phyloP scores from a whole-genome alignment of 2,113 vertebrate genomes.

The Genyomyrus donnyi region DNA sequence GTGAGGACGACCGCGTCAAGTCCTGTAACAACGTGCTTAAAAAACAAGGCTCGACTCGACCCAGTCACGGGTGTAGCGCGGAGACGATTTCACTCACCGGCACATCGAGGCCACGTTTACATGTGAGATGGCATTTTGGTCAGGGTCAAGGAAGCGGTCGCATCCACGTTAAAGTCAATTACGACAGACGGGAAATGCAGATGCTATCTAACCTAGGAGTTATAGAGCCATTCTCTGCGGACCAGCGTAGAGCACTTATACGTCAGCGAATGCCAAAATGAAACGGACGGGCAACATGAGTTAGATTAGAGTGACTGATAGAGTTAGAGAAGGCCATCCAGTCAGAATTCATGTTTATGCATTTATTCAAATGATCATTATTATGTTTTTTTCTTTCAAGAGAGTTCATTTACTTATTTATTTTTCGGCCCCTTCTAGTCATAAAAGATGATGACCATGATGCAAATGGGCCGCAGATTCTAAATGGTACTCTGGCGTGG shows the following conservation, averaged over 20 bases:
- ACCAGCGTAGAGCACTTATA: background rate
- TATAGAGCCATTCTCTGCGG: background rate
- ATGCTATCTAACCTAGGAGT: constrained; percentile 4
- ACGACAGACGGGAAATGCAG: background rate
- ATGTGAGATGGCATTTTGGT: background rate
- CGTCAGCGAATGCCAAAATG: background rate
- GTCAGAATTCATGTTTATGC: constrained; percentile 8
- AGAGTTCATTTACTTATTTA: background rate
- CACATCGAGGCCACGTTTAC: background rate
- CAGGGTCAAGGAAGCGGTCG: background rate
- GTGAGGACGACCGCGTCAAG: background rate
- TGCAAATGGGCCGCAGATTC: background rate
- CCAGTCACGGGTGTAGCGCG: background rate
- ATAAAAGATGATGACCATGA: background rate
- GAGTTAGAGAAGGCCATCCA: background rate
- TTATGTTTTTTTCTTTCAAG: background rate
- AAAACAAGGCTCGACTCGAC: background rate
- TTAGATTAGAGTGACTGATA: background rate
- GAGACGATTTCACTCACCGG: background rate
- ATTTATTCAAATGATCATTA: constrained; percentile 8
- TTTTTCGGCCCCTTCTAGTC: background rate
- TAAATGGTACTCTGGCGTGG: background rate
- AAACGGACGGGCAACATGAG: background rate
- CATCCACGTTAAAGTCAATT: background rate
- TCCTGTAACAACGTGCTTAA: background rate